phyloP scores from a whole-genome alignment of 2,113 vertebrate genomes.

The Pogona vitticeps region DNA sequence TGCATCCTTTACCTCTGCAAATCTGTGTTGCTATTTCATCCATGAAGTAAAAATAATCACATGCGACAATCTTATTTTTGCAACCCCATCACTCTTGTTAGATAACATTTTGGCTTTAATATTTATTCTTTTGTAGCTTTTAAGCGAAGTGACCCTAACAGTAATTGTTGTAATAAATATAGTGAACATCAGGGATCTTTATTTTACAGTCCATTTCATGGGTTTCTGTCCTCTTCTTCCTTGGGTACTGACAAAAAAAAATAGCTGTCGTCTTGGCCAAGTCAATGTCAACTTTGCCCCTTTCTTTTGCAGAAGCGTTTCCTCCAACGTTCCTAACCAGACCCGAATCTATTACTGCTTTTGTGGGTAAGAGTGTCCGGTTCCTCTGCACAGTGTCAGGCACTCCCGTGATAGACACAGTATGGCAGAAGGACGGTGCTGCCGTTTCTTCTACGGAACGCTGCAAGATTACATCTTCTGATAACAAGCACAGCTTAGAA shows the following conservation, averaged over 20 bases:
- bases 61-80: background rate
- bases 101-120: constrained; percentile 12
- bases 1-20: constrained; percentile 15
- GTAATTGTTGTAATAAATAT: background rate
- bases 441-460: constrained; percentile 82
- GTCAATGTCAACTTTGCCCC: constrained; percentile 60
- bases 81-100: constrained; percentile 5
- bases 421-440: constrained; percentile 94
- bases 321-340: constrained; percentile 93
- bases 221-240: constrained; percentile 34
- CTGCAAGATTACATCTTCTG: constrained; percentile 82
- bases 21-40: background rate
- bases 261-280: background rate
- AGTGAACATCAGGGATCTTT: constrained; percentile 39
- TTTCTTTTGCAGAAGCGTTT: constrained; percentile 94
- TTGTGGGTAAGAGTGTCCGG: constrained; percentile 89
- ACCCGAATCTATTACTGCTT: constrained; percentile 91
- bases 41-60: background rate
- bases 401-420: constrained; percentile 88
- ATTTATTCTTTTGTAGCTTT: constrained; percentile 6
- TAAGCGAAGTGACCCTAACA: constrained; percentile 14
- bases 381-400: constrained; percentile 92
- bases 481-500: constrained; percentile 90
- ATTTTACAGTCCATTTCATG: constrained; percentile 22
- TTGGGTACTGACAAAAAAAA: constrained; percentile 23